Base-by-base conservation (phyloP, 2,113 vertebrate species). In the Mobula birostris region DNA sequence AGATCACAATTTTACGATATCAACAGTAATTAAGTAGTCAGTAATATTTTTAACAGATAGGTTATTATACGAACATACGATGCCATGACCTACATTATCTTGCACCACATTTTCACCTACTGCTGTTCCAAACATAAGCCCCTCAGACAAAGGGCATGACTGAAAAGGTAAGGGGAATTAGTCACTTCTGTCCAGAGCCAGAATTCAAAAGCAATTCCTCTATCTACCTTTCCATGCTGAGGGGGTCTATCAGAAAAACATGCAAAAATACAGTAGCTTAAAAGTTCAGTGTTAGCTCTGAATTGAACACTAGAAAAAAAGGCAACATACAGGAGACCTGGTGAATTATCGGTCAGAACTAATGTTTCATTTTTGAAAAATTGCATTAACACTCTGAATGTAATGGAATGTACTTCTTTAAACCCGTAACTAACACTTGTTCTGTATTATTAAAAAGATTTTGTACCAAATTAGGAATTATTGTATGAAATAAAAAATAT, bases 391-490 rank as follows among this genome's bases (percentile, higher is more conserved):
- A 56, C 9, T 17, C 88, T 74, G 91, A 93, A 93, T 56, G 36
- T 74, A 93, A 74, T 74, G 91, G 72, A 93, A 93, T 29, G 36
- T 70, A 91, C 40, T 27, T 56, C 24, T 70, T 68, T 29, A 48
- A 56, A 4, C 70, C 48, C 68, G 19, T 48, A 74, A 93, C n/a
- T 56, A 93, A 29, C 74, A 70, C 91, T 74, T 74, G 66, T 56
- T 74, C 91, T 93, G 91, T 74, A 93, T 93, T 76, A 93, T 93
- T 70, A 74, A 93, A 93, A 74, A 29, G 40, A 56, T 97, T 97
- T 97, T 97, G 97, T 97, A 97, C 95, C 97, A 96, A 97, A 97
- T 96, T 96, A 95, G 95, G 96, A 96, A 96, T 95, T 95, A 95
- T 95, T 96, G 96, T 96, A 97, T 97, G 97, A 97, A 97, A 97